Base-by-base conservation (phyloP, 2,888 invertebrate genomes). In the Diogma glabrata region DNA sequence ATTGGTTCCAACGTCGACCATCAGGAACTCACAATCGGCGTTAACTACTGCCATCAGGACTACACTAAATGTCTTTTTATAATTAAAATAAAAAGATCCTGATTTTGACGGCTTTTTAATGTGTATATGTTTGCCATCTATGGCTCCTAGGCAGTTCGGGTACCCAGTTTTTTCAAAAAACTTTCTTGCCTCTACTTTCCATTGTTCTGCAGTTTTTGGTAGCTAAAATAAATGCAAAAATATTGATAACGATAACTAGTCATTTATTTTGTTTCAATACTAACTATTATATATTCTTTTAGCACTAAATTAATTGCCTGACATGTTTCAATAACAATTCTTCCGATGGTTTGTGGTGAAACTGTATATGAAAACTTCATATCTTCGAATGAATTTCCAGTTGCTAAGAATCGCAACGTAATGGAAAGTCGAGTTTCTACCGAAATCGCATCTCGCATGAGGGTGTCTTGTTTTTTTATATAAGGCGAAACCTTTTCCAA, bases 241-340 rank as follows among this genome's bases (percentile, higher is more conserved):
- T 33, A 4, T 14, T 36, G 14, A 36, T 36, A 36, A 36, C 17
- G 36, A 33, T 33, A 33, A 33, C 12, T 33, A 33, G n/a, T n/a
- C 12, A 33, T 33, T 33, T 7, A 33, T 33, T 33, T 33, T 33
- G 33, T 33, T 33, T 33, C 10, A 33, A 33, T 33, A 38, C 38
- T 38, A 14, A 38, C 38, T 19, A 38, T 38, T 38, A 38, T 38
- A 38, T 14, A 17, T 38, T 38, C 17, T 38, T 38, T 38, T 38
- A 38, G 38, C 20, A 40, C 40, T 40, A 40, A 40, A 40, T 17
- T 40, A 40, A 40, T 40, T 40, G 40, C 19, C 38, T 38, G 38
- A 38, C 12, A 38, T 38, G 38, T 38, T 38, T 38, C 38, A 38
- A 16, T 38, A 38, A 40, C 19, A 4, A 40, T 4, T 40, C 19